Evolutionary conservation across 2,888 invertebrate species (phyloP), one percentile per base, ranked within the genome.

Genomic region (Kuschelorhynchus macadamiae): DNA sequence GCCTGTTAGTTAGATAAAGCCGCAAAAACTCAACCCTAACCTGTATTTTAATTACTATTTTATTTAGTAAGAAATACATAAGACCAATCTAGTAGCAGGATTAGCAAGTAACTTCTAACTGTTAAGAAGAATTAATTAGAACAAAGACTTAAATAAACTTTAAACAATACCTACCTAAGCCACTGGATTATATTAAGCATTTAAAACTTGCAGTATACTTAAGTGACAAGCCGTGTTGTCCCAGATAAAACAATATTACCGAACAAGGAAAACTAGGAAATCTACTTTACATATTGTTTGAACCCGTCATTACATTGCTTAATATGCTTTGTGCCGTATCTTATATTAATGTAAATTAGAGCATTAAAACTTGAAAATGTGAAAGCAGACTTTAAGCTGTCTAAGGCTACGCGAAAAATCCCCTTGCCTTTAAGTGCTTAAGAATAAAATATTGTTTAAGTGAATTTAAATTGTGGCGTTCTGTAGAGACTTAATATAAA

Each of bases 151-250:
- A n/a, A n/a, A n/a, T n/a, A n/a, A n/a, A n/a, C n/a, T n/a, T n/a
- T n/a, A n/a, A n/a, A n/a, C n/a, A n/a, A n/a, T n/a, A n/a, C n/a
- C n/a, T n/a, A n/a, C n/a, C n/a, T n/a, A n/a, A n/a, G n/a, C n/a
- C n/a, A n/a, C n/a, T n/a, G n/a, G n/a, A 42, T 55, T 65, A 14
- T 1, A 42, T 14, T 42, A 21, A 21, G 16, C 17, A 16, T 36
- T 70, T 50, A 75, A 88, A 89, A 84, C 86, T 53, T 93, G 94
- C 82, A 85, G 92, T 20, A 95, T 95, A 25, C 18, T 42, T 42
- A 55, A 55, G 55, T 42, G 55, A 55, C 55, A 55, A 14, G 25
- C 30, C 42, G 30, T 17, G 42, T 42, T 42, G 42, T 55, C 42
- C 30, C 12, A 55, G 12, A 30, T 41, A 55, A 55, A 42, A 42